Conservation (phyloP, 2,888 invertebrate species). For the Scelioninae gen. 2 region DNA sequence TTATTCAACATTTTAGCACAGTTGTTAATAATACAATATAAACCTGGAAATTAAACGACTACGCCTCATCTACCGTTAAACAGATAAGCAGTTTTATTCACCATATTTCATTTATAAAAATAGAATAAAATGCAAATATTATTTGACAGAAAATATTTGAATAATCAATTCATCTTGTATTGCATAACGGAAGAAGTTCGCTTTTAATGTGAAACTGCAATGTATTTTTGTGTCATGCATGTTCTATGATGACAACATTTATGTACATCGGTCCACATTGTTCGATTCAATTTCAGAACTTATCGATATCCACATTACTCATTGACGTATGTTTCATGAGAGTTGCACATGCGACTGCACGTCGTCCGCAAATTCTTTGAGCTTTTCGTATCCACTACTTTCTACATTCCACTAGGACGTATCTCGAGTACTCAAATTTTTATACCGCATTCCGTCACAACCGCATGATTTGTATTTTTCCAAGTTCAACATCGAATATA, state of each 20-base stretch:
- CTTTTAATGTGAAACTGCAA: constrained; percentile 17
- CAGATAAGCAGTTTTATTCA: too few relatives aligned
- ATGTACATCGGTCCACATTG: constrained; percentile 16
- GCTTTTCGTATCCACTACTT: constrained; percentile 40
- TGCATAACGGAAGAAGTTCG: constrained; percentile 14
- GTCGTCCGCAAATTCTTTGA: constrained; percentile 40
- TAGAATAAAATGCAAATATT: neutral
- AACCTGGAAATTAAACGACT: too few relatives aligned
- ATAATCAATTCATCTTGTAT: constrained; percentile 10
- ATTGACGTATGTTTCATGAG: constrained; percentile 39
- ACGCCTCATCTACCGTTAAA: too few relatives aligned
- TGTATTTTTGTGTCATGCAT: constrained; percentile 23
- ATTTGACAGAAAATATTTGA: too few relatives aligned
- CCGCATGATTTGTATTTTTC: constrained; percentile 49
- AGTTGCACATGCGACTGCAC: constrained; percentile 41
- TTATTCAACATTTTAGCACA: too few relatives aligned
- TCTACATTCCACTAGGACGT: constrained; percentile 38
- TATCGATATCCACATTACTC: constrained; percentile 48
- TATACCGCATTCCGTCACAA: constrained; percentile 42
- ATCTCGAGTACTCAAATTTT: constrained; percentile 35
- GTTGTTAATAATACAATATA: too few relatives aligned
- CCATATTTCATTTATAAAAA: too few relatives aligned
- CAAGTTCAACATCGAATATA: constrained; percentile 32
- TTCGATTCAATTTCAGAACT: constrained; percentile 37
- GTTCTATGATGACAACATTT: constrained; percentile 37